A percentile compares a stretch with the other conserved stretches of the same genome.
These are phyloP conservation scores for Holacanthella duospinosa DNA, from an alignment of 2,888 invertebrate genomes.

Conservation along the genomic window DNA sequence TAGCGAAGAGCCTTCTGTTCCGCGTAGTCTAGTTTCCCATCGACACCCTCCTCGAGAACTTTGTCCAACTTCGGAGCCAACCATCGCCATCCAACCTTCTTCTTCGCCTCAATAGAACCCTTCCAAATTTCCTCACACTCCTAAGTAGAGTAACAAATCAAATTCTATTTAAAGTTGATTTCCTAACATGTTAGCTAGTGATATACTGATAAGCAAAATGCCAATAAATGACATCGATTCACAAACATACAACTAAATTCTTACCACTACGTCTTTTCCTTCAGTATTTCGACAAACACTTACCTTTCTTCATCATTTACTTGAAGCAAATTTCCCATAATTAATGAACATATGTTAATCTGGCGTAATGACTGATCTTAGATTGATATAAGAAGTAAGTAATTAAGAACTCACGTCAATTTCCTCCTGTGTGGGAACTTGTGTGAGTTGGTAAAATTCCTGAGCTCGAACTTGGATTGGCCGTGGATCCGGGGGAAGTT, in stretches of 20 bases:
- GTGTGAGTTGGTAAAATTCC: conserved; percentile 22
- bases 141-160: no score
- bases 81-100: conserved; percentile 9
- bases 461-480: conserved; percentile 23
- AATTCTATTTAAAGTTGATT: no score
- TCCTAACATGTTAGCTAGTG: no score
- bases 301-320: no score
- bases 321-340: no score
- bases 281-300: no score
- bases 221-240: not conserved
- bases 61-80: conserved; percentile 11
- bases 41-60: conserved; percentile 24
- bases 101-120: conserved; percentile 4
- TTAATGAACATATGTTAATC: no score
- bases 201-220: not conserved
- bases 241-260: no score
- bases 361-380: no score
- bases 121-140: conserved; percentile 3
- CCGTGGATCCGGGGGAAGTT: conserved; percentile 32
- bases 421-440: conserved; percentile 16
- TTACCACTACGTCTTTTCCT: no score
- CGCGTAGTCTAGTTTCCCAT: conserved; percentile 17
- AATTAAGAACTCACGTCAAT: conserved; percentile 17
- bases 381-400: not conserved
- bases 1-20: conserved; percentile 18